Evolutionary conservation across 2,797 vertebrate species (phyloP).

Genomic region (Molossus alvarezi): DNA sequence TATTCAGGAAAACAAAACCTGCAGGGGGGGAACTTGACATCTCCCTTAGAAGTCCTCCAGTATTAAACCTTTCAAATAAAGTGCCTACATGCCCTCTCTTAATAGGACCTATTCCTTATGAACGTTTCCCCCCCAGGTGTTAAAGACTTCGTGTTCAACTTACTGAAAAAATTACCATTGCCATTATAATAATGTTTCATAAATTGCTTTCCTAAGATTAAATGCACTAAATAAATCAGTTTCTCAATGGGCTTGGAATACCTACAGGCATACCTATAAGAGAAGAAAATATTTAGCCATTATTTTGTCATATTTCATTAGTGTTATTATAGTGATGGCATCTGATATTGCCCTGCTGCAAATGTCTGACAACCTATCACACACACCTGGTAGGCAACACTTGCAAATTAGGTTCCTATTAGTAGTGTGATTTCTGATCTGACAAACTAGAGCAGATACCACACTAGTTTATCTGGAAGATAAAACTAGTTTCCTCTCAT

Average conservation of each 20-base stretch:
- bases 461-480: background rate
- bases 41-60: slow-evolving; percentile 1
- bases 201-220: slow-evolving; percentile 57
- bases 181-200: slow-evolving; percentile 52
- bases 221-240: slow-evolving; percentile 3
- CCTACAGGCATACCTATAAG: background rate
- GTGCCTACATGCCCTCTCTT: background rate
- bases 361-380: background rate
- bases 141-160: background rate
- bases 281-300: slow-evolving; percentile 22
- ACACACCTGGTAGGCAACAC: background rate
- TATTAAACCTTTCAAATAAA: slow-evolving; percentile 46
- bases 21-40: background rate
- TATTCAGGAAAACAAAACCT: slow-evolving; percentile 45
- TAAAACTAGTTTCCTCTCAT: background rate
- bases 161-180: slow-evolving; percentile 24
- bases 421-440: background rate
- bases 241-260: slow-evolving; percentile 3
- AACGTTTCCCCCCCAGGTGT: background rate
- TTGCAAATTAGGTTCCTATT: slow-evolving; percentile 42
- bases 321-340: background rate
- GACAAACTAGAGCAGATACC: background rate
- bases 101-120: slow-evolving; percentile 3
- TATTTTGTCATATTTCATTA: slow-evolving; percentile 35
- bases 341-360: background rate